Evolutionary conservation across 2,113 vertebrate genomes (phyloP).

Genomic region (Petroica traversi): DNA sequence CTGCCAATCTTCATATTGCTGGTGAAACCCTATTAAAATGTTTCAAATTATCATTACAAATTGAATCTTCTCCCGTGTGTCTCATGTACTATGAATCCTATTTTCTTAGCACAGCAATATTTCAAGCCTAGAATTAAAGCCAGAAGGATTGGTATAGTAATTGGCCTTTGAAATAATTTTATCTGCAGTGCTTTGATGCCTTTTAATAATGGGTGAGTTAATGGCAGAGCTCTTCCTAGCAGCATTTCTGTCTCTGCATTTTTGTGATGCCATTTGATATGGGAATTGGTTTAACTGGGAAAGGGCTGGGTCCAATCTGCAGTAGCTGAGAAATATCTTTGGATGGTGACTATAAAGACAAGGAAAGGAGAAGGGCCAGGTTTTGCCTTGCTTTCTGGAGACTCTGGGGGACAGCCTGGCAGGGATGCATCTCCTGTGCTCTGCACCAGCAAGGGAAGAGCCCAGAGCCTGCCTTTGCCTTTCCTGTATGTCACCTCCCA

Average conservation of each 20-base stretch:
- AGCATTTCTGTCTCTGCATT: neutral
- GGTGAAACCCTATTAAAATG: conserved; percentile 31
- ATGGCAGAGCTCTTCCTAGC: neutral
- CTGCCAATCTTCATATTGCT: conserved; percentile 25
- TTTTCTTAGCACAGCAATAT: conserved; percentile 1
- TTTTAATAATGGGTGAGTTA: neutral
- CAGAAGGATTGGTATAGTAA: conserved; percentile 27
- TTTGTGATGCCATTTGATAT: neutral
- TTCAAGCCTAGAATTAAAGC: conserved; percentile 38
- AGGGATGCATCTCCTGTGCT: neutral
- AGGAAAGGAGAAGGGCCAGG: neutral
- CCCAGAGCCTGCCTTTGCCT: neutral
- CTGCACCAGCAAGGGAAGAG: neutral
- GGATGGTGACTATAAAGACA: neutral
- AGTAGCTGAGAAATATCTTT: neutral
- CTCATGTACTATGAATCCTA: neutral
- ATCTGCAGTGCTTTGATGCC: conserved; percentile 2
- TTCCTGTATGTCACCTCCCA: neutral
- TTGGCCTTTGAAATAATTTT: conserved; percentile 41
- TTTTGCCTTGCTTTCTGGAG: neutral
- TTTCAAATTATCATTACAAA: conserved; percentile 41
- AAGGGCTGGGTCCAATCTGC: neutral
- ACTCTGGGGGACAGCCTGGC: neutral
- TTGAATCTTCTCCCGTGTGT: neutral
- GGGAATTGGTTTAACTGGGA: neutral